Base-by-base conservation (phyloP, 2,113 vertebrate genomes). In the Mungos mungo region DNA sequence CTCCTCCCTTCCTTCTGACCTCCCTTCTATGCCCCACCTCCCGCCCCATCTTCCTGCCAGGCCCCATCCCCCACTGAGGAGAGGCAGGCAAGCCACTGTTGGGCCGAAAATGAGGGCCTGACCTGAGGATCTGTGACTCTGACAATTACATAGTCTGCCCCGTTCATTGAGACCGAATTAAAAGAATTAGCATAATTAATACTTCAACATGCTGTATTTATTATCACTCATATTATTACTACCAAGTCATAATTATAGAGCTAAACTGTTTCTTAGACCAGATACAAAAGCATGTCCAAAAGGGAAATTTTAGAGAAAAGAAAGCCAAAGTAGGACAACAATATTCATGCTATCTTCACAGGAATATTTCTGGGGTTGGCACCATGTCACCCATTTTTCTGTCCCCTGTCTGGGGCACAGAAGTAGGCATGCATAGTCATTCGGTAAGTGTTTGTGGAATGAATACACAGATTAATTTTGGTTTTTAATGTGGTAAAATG, bases 361-460 rank as follows among this genome's bases (percentile, higher is more conserved):
- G 77, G 65, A 90, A 38, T 31, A 11, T 15, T 83, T 63, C 41
- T n/a, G 54, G n/a, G 9, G 52, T 10, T 7, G 76, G 19, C 8
- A 0, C 68, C 16, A 0, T 8, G n/a, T 60, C 16, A 5, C 18
- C 29, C 23, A 4, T 31, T 19, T 79, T 76, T 72, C 6, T 1
- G 2, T 27, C 16, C 18, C 66, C 60, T 31, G 4, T 33, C n/a
- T 66, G 52, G 11, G 21, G 45, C 15, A 18, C 1, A 33, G 80
- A 57, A 47, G 1, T 4, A 25, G 27, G 27, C 80, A 11, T 9
- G 27, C 0, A 0, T 2, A 7, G 18, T 2, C 21, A 18, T n/a
- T 68, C 66, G 0, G 4, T 21, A 10, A 14, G n/a, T 25, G 0
- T 45, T 25, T 65, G 19, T 47, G 18, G 47, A 23, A 18, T 47